A percentile compares a stretch with the other conserved stretches of the same genome.
Conservation (phyloP, 2,888 invertebrate species). For the Oscheius sp. region DNA sequence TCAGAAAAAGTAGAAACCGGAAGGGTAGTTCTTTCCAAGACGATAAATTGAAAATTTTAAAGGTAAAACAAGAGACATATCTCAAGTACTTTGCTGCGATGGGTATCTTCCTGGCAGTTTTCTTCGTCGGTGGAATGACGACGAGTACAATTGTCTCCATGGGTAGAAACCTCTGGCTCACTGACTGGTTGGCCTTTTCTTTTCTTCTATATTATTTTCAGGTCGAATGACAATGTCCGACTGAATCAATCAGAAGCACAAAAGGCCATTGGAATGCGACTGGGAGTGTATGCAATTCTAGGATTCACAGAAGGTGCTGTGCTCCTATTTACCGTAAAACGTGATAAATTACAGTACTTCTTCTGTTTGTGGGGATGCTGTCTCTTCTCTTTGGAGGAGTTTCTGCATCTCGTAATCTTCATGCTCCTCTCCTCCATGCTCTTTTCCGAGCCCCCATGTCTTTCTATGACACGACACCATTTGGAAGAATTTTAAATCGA, state of each 20-base stretch:
- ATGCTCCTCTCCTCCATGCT: conserved; percentile 68
- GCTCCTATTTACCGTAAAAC: background rate
- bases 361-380: conserved; percentile 70
- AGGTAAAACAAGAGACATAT: conserved; percentile 69
- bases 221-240: conserved; percentile 69
- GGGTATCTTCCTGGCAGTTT: conserved; percentile 58
- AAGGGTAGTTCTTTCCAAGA: conserved; percentile 46
- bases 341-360: conserved; percentile 56
- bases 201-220: no score
- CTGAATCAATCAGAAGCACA: conserved; percentile 39
- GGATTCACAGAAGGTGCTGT: conserved; percentile 68
- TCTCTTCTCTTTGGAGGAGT: conserved; percentile 70
- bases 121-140: conserved; percentile 67
- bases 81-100: conserved; percentile 68
- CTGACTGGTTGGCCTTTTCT: conserved; percentile 62
- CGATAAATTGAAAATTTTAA: background rate
- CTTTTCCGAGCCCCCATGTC: conserved; percentile 72
- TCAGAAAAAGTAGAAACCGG: conserved; percentile 71
- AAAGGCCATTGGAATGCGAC: conserved; percentile 56
- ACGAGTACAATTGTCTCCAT: conserved; percentile 66
- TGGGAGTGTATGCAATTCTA: conserved; percentile 70
- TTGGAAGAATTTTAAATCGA: conserved; percentile 70
- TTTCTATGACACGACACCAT: conserved; percentile 72
- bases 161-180: conserved; percentile 71
- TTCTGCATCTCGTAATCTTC: conserved; percentile 67